Evolutionary conservation across 2,113 vertebrate species (phyloP), one percentile per base, ranked within the genome.

Genomic region (Ascaphus truei): DNA sequence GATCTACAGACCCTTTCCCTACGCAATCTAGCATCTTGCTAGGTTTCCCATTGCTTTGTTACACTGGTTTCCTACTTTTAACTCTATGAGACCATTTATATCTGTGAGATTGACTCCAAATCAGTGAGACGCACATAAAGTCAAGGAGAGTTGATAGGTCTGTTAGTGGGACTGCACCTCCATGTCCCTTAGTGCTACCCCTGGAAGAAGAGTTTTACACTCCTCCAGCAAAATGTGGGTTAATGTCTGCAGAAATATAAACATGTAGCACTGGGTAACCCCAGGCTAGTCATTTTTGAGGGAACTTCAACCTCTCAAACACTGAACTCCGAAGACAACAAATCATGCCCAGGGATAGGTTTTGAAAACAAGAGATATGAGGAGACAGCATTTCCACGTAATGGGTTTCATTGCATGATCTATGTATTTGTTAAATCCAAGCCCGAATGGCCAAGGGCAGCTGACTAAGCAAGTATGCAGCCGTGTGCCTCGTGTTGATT

Each of bases 301-400:
- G 53, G 55, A 48, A 50, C 43, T n/a, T 23, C 39, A 45, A 33
- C 22, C 18, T 56, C 51, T 6, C 26, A 68, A 18, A 59, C 43
- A 27, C 55, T 68, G 66, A 68, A 31, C 55, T 59, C 59, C 59
- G 41, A 68, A 68, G 66, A 59, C 66, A 68, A 68, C 55, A 59
- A 22, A 30, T n/a, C n/a, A n/a, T 5, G 53, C 66, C 43, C 5
- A 18, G 41, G 55, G 55, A 37, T 11, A 59, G 31, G 23, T 68
- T 50, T 8, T 50, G 51, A 37, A 58, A 57, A 57, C 30, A 59
- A 58, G 23, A 68, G 41, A 59, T 59, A 59, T 59, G 55, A 68
- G 55, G 47, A 34, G 65, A 58, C 65, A 57, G 65, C n/a, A 26
- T 36, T 68, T 59, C 55, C 53, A 27, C 53, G 37, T 59, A 68